Evolutionary conservation across 2,797 vertebrate genomes (phyloP).

Genomic region (Smutsia temminckii): DNA sequence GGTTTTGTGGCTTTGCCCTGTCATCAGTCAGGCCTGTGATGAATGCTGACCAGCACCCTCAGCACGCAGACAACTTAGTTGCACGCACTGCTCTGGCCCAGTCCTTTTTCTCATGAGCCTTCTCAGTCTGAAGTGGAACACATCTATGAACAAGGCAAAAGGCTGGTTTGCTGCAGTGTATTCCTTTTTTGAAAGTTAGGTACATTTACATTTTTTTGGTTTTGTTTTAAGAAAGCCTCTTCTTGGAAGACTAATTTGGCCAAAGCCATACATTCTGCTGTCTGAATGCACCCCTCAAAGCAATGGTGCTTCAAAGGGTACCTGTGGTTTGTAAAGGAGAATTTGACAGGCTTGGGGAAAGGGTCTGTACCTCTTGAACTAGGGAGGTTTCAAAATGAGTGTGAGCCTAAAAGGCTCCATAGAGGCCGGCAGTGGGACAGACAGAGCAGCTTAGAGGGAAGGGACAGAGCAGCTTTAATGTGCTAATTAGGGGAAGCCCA

Average conservation of each 20-base stretch:
- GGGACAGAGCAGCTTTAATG: slow-evolving; percentile 88
- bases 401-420: slow-evolving; percentile 81
- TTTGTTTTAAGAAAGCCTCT: slow-evolving; percentile 33
- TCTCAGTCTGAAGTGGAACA: background rate
- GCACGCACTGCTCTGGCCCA: background rate
- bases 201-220: background rate
- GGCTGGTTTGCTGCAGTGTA: background rate
- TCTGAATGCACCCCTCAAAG: slow-evolving; percentile 23
- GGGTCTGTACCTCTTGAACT: slow-evolving; percentile 86
- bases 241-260: background rate
- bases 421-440: slow-evolving; percentile 80
- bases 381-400: slow-evolving; percentile 80
- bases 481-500: slow-evolving; percentile 87
- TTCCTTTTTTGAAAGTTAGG: background rate
- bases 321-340: slow-evolving; percentile 62
- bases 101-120: background rate
- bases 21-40: background rate
- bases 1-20: background rate
- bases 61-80: rapidly evolving
- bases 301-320: background rate
- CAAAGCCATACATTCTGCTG: background rate
- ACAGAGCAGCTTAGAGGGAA: slow-evolving; percentile 86
- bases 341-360: slow-evolving; percentile 78
- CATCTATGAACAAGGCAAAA: background rate
- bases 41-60: background rate